A percentile compares a stretch with the other conserved stretches of the same genome.
Conservation (phyloP, 2,888 invertebrate species). For the Geotrupes spiniger region DNA sequence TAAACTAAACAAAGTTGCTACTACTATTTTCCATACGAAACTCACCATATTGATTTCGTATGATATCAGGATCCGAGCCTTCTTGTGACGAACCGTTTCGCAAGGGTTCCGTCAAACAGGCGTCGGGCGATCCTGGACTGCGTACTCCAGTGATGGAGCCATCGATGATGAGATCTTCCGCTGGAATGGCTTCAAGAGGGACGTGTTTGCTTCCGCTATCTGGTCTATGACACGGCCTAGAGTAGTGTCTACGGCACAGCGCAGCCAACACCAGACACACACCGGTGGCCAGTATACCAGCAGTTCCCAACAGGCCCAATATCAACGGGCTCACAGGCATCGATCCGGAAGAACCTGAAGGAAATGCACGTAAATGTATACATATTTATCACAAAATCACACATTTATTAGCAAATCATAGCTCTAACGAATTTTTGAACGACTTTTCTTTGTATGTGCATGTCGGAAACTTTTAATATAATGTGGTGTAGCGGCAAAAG, state of each 20-base stretch:
- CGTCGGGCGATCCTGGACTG: constrained; percentile 49
- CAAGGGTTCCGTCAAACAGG: constrained; percentile 47
- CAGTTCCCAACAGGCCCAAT: constrained; percentile 73
- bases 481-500: too few species aligned
- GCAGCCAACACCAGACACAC: constrained; percentile 76
- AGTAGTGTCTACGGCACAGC: constrained; percentile 56
- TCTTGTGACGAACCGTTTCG: constrained; percentile 56
- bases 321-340: constrained; percentile 72
- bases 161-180: constrained; percentile 46
- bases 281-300: constrained; percentile 71
- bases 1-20: too few species aligned
- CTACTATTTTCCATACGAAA: background rate
- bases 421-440: too few species aligned
- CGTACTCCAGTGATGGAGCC: constrained; percentile 46
- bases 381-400: too few species aligned
- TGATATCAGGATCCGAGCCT: constrained; percentile 83
- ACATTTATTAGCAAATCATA: background rate
- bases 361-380: too few species aligned
- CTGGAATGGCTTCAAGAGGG: constrained; percentile 49
- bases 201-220: constrained; percentile 43
- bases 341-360: constrained; percentile 60
- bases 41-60: constrained; percentile 85
- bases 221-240: constrained; percentile 40
- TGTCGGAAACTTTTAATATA: too few species aligned
- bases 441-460: too few species aligned